Conservation (phyloP, 2,888 invertebrate species). For the Tetropium fuscum region DNA sequence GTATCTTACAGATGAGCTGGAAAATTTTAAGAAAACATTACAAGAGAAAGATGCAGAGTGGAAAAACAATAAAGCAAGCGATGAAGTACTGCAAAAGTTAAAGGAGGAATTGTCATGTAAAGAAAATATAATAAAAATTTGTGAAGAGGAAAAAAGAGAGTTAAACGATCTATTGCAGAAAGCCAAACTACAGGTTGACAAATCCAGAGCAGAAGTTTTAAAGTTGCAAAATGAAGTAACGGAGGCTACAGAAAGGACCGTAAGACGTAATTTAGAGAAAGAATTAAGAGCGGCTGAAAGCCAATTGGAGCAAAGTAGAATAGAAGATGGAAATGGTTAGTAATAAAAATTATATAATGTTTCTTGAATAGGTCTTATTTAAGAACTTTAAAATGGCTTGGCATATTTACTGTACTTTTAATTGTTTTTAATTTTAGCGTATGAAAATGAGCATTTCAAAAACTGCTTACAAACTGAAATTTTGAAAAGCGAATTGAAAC, state of each 20-base stretch:
- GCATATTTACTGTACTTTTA: too few relatives aligned
- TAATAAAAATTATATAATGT: constrained; percentile 7
- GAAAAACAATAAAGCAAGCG: constrained; percentile 13
- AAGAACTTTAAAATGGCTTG: too few relatives aligned
- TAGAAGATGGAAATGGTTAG: constrained; percentile 28
- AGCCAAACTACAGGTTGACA: constrained; percentile 38
- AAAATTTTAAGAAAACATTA: constrained; percentile 12
- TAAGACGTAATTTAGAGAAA: constrained; percentile 36
- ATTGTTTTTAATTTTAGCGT: constrained; percentile 29
- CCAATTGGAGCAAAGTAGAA: constrained; percentile 33
- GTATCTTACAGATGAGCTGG: constrained; percentile 27
- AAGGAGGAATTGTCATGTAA: constrained; percentile 24
- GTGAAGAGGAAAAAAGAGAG: constrained; percentile 37
- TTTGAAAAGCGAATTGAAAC: constrained; percentile 48
- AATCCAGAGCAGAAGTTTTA: constrained; percentile 36
- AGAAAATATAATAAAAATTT: constrained; percentile 30
- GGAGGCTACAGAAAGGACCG: constrained; percentile 34
- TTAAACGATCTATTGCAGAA: constrained; percentile 35
- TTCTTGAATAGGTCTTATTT: not conserved
- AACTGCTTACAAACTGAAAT: constrained; percentile 40
- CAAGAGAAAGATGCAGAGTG: constrained; percentile 24
- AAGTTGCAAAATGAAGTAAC: constrained; percentile 37
- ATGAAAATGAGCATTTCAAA: constrained; percentile 10
- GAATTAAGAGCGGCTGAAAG: constrained; percentile 41
- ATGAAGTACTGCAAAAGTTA: constrained; percentile 23